A percentile compares a stretch with the other conserved stretches of the same genome.
Evolutionary conservation across 2,888 invertebrate genomes (phyloP).

Genomic region (Pharmacophagus antenor): DNA sequence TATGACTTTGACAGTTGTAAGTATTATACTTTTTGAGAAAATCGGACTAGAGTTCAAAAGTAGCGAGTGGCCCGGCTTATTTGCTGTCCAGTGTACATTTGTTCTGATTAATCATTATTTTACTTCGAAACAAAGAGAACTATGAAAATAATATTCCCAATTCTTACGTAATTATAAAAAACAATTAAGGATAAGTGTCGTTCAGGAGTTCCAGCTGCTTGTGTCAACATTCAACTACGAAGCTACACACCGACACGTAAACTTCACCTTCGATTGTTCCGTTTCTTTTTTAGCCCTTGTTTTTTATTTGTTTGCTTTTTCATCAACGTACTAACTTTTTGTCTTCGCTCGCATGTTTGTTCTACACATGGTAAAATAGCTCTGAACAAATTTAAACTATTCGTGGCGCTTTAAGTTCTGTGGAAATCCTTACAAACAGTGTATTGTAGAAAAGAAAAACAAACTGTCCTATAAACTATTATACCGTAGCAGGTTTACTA

Average conservation of each 20-base stretch:
- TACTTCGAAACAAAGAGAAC: not conserved
- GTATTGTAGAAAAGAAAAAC: too few species aligned
- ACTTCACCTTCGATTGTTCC: conserved; percentile 13
- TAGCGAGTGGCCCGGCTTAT: too few species aligned
- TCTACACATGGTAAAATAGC: conserved; percentile 4
- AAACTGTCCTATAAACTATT: too few species aligned
- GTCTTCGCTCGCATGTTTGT: not conserved
- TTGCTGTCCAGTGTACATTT: too few species aligned
- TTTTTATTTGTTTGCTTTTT: conserved; percentile 23
- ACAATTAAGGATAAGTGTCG: not conserved
- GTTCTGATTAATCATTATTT: too few species aligned
- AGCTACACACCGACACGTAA: conserved; percentile 16
- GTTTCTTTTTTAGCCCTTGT: conserved; percentile 15
- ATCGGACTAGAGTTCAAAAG: too few species aligned
- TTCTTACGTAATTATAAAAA: not conserved
- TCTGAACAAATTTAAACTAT: conserved; percentile 1
- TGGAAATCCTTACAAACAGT: too few species aligned
- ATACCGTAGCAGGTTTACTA: too few species aligned
- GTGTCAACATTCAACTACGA: conserved; percentile 19
- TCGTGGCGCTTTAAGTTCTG: not conserved
- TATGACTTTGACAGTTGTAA: too few species aligned
- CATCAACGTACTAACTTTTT: conserved; percentile 11
- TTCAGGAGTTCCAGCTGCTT: conserved; percentile 5
- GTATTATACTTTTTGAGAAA: too few species aligned
- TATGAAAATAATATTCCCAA: not conserved